phyloP scores from a whole-genome alignment of 2,797 vertebrate genomes.

The Ptychobarbus kaznakovi region DNA sequence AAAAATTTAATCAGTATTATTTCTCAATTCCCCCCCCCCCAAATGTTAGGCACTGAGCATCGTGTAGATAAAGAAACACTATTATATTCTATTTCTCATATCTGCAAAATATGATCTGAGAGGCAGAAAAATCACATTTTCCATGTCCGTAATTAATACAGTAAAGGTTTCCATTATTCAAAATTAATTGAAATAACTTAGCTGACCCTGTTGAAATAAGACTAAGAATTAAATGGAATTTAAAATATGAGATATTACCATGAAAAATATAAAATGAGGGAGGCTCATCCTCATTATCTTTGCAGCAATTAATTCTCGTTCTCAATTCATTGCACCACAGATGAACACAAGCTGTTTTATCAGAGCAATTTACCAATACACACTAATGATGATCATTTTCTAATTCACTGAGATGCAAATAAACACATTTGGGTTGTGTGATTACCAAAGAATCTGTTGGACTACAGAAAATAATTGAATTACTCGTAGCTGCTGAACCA shows the following conservation, averaged over 20 bases:
- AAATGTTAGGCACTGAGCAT: background rate
- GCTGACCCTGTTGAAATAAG: constrained; percentile 72
- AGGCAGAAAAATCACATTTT: constrained; percentile 79
- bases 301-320: constrained; percentile 30
- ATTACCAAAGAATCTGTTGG: constrained; percentile 52
- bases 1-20: too few relatives aligned
- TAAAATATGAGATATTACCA: constrained; percentile 45
- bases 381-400: constrained; percentile 61
- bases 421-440: constrained; percentile 38
- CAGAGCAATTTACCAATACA: constrained; percentile 58
- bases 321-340: constrained; percentile 61
- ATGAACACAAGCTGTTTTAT: constrained; percentile 63
- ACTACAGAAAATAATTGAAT: constrained; percentile 59
- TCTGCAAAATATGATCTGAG: constrained; percentile 32
- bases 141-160: constrained; percentile 87
- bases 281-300: constrained; percentile 13
- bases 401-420: constrained; percentile 63
- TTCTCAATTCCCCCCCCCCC: too few relatives aligned
- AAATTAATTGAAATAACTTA: constrained; percentile 73
- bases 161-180: constrained; percentile 82
- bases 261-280: constrained; percentile 31
- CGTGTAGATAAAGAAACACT: background rate
- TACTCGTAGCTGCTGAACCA: constrained; percentile 50
- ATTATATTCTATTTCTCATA: constrained; percentile 26
- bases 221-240: constrained; percentile 70